These are phyloP conservation scores for Limosa lapponica DNA, from an alignment of 2,797 vertebrate species.

Conservation along the genomic window DNA sequence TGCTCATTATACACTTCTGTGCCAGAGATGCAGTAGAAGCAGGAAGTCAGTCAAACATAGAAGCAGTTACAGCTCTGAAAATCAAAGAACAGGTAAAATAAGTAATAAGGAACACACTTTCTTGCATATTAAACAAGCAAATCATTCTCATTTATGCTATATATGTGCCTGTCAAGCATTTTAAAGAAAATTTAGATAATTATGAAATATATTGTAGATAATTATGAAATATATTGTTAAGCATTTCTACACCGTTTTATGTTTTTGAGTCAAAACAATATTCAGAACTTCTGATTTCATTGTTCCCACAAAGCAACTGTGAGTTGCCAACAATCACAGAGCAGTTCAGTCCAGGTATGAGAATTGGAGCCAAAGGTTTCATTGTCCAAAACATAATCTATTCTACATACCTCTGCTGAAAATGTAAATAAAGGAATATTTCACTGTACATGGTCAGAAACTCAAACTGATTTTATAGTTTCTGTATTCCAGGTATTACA, in stretches of 20 bases:
- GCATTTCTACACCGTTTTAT: not conserved
- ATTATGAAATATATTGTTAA: not conserved
- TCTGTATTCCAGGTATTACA: not conserved
- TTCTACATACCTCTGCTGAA: not conserved
- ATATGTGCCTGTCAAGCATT: not conserved
- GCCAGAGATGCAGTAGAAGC: not conserved
- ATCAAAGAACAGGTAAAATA: not conserved
- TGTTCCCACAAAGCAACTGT: not conserved
- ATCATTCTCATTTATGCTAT: not conserved
- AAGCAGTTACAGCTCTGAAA: not conserved
- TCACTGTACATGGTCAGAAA: not conserved
- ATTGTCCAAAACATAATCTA: not conserved
- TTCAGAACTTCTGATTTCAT: not conserved
- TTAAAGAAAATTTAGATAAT: not conserved
- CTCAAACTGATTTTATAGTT: not conserved
- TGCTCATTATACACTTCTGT: not conserved
- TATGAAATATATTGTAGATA: not conserved
- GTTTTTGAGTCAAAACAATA: not conserved
- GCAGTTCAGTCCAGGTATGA: not conserved
- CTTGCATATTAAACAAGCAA: not conserved
- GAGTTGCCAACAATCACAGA: not conserved
- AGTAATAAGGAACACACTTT: not conserved
- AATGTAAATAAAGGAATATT: not conserved
- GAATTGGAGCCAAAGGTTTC: not conserved
- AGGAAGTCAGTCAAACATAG: not conserved